phyloP scores from a whole-genome alignment of 2,888 invertebrate genomes.

The Ichneumon xanthorius region DNA sequence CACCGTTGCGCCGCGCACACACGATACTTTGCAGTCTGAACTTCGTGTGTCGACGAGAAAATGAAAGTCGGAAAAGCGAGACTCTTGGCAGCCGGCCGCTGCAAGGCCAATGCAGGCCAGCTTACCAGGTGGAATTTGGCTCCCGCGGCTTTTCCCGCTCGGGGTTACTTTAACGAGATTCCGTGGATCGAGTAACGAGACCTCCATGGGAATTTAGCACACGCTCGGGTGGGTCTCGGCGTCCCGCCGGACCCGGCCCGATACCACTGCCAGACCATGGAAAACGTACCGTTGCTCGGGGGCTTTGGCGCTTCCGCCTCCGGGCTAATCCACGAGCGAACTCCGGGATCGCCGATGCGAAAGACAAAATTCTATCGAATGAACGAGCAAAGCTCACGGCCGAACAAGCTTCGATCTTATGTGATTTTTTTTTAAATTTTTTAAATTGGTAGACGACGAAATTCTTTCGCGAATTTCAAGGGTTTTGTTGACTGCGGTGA shows the following conservation, averaged over 20 bases:
- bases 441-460: too few species aligned
- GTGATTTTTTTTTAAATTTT: neutral
- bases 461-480: neutral
- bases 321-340: neutral
- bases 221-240: constrained; percentile 38
- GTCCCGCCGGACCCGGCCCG: constrained; percentile 12
- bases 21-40: neutral
- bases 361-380: constrained; percentile 13
- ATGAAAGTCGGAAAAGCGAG: neutral
- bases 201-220: constrained; percentile 74
- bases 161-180: constrained; percentile 74
- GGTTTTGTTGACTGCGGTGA: neutral
- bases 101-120: neutral
- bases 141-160: constrained; percentile 16
- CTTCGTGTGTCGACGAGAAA: neutral
- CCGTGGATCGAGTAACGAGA: constrained; percentile 72
- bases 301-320: constrained; percentile 6
- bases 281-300: constrained; percentile 27
- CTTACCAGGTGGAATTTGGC: neutral
- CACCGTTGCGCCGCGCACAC: neutral
- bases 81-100: neutral
- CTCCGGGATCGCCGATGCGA: constrained; percentile 14
- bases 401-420: neutral
- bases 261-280: constrained; percentile 8
- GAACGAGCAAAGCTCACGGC: neutral